Evolutionary conservation across 2,113 vertebrate species (phyloP).

Genomic region (Heterocephalus glaber): DNA sequence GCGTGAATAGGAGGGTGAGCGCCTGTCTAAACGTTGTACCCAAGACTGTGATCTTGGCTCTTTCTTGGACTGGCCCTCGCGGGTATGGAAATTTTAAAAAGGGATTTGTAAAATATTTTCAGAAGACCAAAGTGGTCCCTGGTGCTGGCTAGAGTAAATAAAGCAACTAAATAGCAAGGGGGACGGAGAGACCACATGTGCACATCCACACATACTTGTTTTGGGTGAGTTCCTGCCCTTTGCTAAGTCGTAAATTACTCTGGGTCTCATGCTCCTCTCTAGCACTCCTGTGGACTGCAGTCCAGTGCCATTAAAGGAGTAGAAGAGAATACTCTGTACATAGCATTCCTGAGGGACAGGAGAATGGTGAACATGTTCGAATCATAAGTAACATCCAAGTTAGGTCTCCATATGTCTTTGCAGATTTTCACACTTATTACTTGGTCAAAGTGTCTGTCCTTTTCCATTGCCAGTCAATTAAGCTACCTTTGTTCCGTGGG

Average conservation of each 20-base stretch:
- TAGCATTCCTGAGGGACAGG: background rate
- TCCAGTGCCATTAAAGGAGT: background rate
- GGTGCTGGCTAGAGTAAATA: background rate
- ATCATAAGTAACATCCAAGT: background rate
- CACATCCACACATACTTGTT: rapidly evolving
- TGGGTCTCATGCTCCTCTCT: background rate
- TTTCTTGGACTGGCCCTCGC: background rate
- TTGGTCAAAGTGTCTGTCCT: background rate
- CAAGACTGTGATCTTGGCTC: background rate
- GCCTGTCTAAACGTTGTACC: rapidly evolving
- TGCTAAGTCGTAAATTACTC: background rate
- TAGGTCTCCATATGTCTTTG: background rate
- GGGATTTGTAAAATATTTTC: background rate
- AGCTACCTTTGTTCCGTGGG: background rate
- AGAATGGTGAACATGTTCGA: background rate
- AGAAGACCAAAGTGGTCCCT: background rate
- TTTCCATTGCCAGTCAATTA: background rate
- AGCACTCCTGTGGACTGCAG: background rate
- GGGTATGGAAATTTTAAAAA: background rate
- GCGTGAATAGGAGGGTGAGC: background rate
- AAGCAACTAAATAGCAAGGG: background rate
- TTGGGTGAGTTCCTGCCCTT: background rate
- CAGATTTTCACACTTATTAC: background rate
- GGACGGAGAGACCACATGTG: background rate
- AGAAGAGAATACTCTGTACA: rapidly evolving